A percentile compares a stretch with the other conserved stretches of the same genome.
These are phyloP conservation scores for Nesometra sesokonis DNA, from an alignment of 35 echinoderm and acorn worm genomes.

Conservation along the genomic window DNA sequence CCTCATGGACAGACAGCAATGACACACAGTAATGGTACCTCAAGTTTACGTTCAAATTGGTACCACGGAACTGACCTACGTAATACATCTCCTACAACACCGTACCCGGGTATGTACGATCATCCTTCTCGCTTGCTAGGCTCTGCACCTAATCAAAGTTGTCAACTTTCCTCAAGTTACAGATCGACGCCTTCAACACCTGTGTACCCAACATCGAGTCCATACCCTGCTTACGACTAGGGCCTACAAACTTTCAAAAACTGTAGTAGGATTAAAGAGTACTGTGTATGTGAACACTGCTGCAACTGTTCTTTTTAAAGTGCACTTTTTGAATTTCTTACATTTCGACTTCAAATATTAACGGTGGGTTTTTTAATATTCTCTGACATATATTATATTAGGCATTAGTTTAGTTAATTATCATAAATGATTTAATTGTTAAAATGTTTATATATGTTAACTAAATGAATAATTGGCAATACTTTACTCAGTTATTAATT, in stretches of 20 bases:
- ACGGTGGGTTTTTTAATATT: neutral
- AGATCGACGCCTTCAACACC: neutral
- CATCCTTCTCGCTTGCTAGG: constrained; percentile 49
- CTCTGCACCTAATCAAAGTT: constrained; percentile 52
- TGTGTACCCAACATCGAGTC: neutral
- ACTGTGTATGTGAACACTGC: neutral
- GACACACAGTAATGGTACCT: constrained; percentile 41
- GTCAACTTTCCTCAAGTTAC: constrained; percentile 38
- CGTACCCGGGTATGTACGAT: constrained; percentile 61
- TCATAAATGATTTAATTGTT: neutral
- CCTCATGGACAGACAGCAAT: constrained; percentile 63
- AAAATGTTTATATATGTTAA: neutral
- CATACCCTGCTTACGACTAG: neutral
- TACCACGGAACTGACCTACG: constrained; percentile 32
- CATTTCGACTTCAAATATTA: neutral
- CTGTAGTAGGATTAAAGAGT: neutral
- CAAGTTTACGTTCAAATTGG: constrained; percentile 36
- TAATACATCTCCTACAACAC: constrained; percentile 26
- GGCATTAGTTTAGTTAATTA: neutral
- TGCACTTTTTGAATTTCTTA: neutral
- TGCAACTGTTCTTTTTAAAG: neutral
- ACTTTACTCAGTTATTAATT: neutral
- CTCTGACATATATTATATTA: neutral
- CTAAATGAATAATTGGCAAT: neutral
- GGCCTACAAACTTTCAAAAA: neutral